These are phyloP conservation scores for Acestrorhynchus altus DNA, from an alignment of 2,797 vertebrate genomes.

Conservation along the genomic window DNA sequence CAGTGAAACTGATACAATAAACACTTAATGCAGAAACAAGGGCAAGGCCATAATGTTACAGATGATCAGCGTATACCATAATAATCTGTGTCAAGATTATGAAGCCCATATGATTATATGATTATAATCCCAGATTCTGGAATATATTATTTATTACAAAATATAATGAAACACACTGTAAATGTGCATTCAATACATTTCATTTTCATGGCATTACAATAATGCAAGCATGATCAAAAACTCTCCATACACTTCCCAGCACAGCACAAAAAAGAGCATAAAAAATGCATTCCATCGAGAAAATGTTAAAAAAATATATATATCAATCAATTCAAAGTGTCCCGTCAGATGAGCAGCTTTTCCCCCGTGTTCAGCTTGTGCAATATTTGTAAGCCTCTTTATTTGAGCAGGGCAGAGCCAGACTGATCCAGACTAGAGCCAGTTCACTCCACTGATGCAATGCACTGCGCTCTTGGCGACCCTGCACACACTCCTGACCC, in stretches of 20 bases:
- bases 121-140: too few species aligned
- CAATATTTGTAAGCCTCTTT: constrained; percentile 20
- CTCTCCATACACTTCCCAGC: background rate
- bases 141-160: too few species aligned
- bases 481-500: background rate
- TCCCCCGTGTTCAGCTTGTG: background rate
- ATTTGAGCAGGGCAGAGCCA: constrained; percentile 7
- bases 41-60: too few species aligned
- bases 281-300: background rate
- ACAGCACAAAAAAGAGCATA: background rate
- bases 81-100: too few species aligned
- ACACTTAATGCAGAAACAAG: too few species aligned
- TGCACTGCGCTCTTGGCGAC: background rate
- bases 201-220: too few species aligned
- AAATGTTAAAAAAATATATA: background rate
- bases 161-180: too few species aligned
- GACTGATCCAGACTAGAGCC: constrained; percentile 4
- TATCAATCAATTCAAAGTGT: constrained; percentile 7
- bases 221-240: too few species aligned
- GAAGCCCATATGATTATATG: too few species aligned
- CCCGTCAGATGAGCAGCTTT: background rate
- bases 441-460: background rate
- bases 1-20: too few species aligned
- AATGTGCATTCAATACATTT: too few species aligned
- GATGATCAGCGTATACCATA: too few species aligned